These are phyloP conservation scores for Camponotus floridanus DNA, from an alignment of 1,140 invertebrate genomes.

Conservation along the genomic window DNA sequence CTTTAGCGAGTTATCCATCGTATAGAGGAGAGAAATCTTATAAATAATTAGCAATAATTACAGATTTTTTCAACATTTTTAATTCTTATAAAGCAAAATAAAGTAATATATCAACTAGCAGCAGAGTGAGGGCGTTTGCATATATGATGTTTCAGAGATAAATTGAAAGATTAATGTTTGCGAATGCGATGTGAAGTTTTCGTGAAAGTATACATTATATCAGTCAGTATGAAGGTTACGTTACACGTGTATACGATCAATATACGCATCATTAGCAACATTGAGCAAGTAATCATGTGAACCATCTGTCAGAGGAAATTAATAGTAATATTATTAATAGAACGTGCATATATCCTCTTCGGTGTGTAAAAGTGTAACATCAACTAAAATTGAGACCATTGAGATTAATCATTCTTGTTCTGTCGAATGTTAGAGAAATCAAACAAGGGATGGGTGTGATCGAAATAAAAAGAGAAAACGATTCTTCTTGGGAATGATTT, in stretches of 20 bases:
- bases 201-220: conserved; percentile 29
- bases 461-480: not conserved
- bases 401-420: conserved; percentile 49
- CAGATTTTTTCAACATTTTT: not conserved
- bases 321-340: conserved; percentile 63
- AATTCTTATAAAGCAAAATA: not conserved
- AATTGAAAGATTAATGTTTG: conserved; percentile 37
- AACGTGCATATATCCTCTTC: conserved; percentile 6
- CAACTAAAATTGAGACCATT: conserved; percentile 55
- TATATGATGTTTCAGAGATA: conserved; percentile 22
- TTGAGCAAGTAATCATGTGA: conserved; percentile 58
- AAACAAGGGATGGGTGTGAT: not conserved
- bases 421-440: conserved; percentile 9
- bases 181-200: conserved; percentile 26
- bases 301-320: conserved; percentile 58
- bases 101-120: not conserved
- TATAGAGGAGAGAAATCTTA: not conserved
- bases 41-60: not conserved
- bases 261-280: conserved; percentile 60
- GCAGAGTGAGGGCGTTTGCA: no score
- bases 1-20: not conserved
- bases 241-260: conserved; percentile 44
- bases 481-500: conserved; percentile 37
- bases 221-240: conserved; percentile 45
- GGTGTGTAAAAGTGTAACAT: conserved; percentile 41